Conservation (phyloP, 2,888 invertebrate genomes). For the Cataglyphis albicans region DNA sequence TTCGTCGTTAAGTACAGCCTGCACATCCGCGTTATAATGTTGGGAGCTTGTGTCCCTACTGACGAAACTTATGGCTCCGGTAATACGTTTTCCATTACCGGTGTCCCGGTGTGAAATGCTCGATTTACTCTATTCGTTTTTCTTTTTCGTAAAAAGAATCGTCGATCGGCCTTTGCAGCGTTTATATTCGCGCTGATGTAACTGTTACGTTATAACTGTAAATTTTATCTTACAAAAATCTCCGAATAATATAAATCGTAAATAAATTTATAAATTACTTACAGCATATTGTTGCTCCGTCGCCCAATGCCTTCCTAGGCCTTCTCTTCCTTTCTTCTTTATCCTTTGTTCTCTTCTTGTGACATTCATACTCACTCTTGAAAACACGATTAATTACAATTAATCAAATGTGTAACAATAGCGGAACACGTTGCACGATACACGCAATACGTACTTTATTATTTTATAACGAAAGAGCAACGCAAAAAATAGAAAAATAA, state of each 20-base stretch:
- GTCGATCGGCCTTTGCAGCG: constrained; percentile 11
- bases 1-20: constrained; percentile 85
- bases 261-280: background rate
- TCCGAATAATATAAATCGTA: background rate
- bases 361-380: no score
- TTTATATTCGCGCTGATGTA: background rate
- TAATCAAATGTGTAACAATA: no score
- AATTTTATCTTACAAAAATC: background rate
- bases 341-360: no score
- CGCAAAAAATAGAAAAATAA: no score
- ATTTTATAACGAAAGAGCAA: no score
- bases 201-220: background rate
- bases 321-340: no score
- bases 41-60: constrained; percentile 73
- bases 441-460: no score
- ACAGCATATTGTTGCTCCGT: background rate
- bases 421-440: no score
- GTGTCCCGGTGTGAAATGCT: constrained; percentile 72
- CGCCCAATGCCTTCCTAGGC: background rate
- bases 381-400: no score
- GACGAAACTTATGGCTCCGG: constrained; percentile 81
- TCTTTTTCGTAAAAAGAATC: constrained; percentile 17
- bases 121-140: constrained; percentile 62
- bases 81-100: constrained; percentile 84
- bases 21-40: constrained; percentile 84